Percentiles rank a stretch among this genome's conserved stretches.
These are phyloP conservation scores for Psephotus haematonotus DNA, from an alignment of 2,113 vertebrate genomes.

Conservation along the genomic window DNA sequence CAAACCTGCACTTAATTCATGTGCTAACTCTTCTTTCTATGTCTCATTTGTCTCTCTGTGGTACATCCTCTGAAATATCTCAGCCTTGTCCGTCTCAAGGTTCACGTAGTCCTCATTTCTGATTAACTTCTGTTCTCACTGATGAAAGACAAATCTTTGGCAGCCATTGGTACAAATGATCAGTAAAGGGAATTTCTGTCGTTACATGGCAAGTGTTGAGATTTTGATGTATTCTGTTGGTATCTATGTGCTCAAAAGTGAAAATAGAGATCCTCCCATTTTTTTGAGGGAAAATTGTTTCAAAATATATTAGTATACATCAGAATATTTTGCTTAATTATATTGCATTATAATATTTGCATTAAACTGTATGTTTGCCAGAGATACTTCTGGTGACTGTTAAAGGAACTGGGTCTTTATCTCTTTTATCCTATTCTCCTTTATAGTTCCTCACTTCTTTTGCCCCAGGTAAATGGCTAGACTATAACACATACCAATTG, in stretches of 20 bases:
- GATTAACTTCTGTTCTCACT: not conserved
- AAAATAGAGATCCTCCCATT: rapidly evolving
- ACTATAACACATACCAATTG: not conserved
- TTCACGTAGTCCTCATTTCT: not conserved
- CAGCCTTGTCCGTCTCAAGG: not conserved
- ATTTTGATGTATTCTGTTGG: not conserved
- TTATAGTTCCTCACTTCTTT: not conserved
- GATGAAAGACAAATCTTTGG: not conserved
- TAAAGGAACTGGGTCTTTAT: not conserved
- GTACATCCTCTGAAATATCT: not conserved
- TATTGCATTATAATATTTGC: not conserved
- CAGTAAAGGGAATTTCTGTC: not conserved
- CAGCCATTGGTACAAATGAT: not conserved
- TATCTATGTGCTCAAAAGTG: not conserved
- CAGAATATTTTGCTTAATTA: not conserved
- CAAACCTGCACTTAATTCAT: not conserved
- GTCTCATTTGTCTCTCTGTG: not conserved
- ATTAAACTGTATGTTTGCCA: not conserved
- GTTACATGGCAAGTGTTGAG: not conserved
- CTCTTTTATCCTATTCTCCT: not conserved
- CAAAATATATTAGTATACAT: not conserved
- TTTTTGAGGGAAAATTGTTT: not conserved
- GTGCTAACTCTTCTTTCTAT: not conserved
- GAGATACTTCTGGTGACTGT: not conserved
- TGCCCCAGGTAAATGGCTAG: not conserved